Evolutionary conservation across 2,113 vertebrate genomes (phyloP).

Genomic region (Nothobranchius furzeri): DNA sequence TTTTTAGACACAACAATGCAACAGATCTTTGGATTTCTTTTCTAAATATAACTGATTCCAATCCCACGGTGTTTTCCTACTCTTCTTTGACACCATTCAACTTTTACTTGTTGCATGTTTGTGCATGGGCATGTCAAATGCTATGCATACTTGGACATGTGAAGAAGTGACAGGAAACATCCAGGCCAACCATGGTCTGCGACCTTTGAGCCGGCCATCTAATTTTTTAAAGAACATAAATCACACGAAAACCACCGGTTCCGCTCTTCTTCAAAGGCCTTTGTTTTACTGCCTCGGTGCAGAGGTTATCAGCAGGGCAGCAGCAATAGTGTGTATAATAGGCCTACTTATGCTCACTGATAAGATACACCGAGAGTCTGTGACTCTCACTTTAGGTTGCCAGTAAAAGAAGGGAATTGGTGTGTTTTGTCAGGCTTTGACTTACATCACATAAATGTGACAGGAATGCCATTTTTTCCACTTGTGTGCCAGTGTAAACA

Average conservation of each 20-base stretch:
- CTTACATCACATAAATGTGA: conserved; percentile 54
- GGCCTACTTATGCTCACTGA: conserved; percentile 62
- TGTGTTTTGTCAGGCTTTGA: conserved; percentile 61
- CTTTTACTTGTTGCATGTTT: neutral
- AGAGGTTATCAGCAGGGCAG: conserved; percentile 76
- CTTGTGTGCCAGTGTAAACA: conserved; percentile 60
- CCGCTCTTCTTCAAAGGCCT: conserved; percentile 74
- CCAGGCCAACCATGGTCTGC: conserved; percentile 68
- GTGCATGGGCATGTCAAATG: neutral
- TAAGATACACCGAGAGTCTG: conserved; percentile 55
- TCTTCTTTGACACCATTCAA: neutral
- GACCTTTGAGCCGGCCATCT: conserved; percentile 61
- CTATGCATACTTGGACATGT: conserved; percentile 26
- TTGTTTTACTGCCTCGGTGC: conserved; percentile 65
- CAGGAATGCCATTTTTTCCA: conserved; percentile 31
- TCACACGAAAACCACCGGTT: conserved; percentile 61
- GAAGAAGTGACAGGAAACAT: conserved; percentile 64
- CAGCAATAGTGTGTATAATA: conserved; percentile 72
- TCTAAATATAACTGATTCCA: neutral
- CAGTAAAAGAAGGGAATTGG: conserved; percentile 53
- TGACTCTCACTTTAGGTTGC: conserved; percentile 49
- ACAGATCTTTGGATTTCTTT: conserved; percentile 20
- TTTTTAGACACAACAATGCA: conserved; percentile 41
- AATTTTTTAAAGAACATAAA: conserved; percentile 70
- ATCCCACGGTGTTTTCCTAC: neutral